Percentiles rank a stretch among this genome's conserved stretches.
Conservation (phyloP, 1,140 invertebrate species). For the Penaeus vannamei region DNA sequence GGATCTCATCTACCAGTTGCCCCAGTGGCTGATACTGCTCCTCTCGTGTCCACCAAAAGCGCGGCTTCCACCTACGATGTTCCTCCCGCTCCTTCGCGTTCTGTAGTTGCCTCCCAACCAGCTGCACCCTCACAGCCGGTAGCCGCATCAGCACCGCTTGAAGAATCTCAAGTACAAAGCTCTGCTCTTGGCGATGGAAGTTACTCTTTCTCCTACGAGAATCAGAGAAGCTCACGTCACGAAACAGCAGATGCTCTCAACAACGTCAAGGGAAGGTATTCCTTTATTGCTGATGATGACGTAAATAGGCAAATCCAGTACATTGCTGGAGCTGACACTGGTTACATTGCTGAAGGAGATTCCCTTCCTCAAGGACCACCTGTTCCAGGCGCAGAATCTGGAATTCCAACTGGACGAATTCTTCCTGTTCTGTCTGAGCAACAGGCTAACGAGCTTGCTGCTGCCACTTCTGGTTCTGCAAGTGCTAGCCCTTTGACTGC, state of each 20-base stretch:
- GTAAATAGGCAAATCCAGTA: slow-evolving; percentile 36
- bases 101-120: too few species aligned
- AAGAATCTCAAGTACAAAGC: slow-evolving; percentile 19
- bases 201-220: slow-evolving; percentile 34
- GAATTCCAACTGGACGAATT: slow-evolving; percentile 49
- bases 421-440: slow-evolving; percentile 44
- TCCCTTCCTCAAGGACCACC: slow-evolving; percentile 42
- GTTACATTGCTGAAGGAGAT: slow-evolving; percentile 52
- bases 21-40: not conserved
- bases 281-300: slow-evolving; percentile 43
- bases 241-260: slow-evolving; percentile 42
- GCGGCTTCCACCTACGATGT: too few species aligned
- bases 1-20: not conserved
- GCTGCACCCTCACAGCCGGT: too few species aligned
- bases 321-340: slow-evolving; percentile 34
- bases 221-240: slow-evolving; percentile 26
- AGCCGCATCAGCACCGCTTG: not conserved
- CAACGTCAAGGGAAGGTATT: slow-evolving; percentile 43
- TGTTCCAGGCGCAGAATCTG: slow-evolving; percentile 50
- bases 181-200: slow-evolving; percentile 28
- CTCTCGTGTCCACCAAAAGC: too few species aligned
- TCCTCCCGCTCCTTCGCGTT: too few species aligned
- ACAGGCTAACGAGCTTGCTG: slow-evolving; percentile 43
- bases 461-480: slow-evolving; percentile 29
- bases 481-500: not conserved